phyloP scores from a whole-genome alignment of 2,797 vertebrate genomes.

The Menidia menidia region DNA sequence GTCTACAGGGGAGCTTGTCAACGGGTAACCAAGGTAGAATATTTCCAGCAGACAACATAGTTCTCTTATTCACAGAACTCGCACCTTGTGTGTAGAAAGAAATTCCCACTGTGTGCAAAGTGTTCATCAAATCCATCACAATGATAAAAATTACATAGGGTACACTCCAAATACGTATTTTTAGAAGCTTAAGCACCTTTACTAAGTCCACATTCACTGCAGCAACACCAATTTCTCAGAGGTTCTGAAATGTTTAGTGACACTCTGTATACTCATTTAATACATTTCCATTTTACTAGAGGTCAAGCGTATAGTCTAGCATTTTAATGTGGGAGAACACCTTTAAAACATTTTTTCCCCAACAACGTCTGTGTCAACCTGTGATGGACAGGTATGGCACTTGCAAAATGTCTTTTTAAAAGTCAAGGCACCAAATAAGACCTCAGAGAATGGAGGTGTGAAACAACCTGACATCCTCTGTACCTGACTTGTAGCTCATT shows the following conservation, averaged over 20 bases:
- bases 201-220: slow-evolving; percentile 2
- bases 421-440: neutral
- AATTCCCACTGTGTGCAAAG: slow-evolving; percentile 7
- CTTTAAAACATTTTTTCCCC: slow-evolving; percentile 28
- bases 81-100: neutral
- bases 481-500: slow-evolving; percentile 43
- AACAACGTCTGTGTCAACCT: slow-evolving; percentile 17
- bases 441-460: neutral
- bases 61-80: slow-evolving; percentile 14
- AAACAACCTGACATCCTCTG: slow-evolving; percentile 1
- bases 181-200: neutral
- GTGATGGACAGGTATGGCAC: neutral
- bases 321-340: slow-evolving; percentile 13
- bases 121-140: slow-evolving; percentile 1
- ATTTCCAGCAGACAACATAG: slow-evolving; percentile 30
- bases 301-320: slow-evolving; percentile 1
- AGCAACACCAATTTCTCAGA: neutral
- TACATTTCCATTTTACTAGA: slow-evolving; percentile 38
- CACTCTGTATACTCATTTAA: neutral
- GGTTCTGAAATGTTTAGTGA: neutral
- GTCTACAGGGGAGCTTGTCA: neutral
- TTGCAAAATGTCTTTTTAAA: slow-evolving; percentile 13
- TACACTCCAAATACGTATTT: neutral
- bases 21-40: slow-evolving; percentile 5
- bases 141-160: slow-evolving; percentile 5